phyloP scores from a whole-genome alignment of 2,797 vertebrate species.

The Rachycentron canadum region DNA sequence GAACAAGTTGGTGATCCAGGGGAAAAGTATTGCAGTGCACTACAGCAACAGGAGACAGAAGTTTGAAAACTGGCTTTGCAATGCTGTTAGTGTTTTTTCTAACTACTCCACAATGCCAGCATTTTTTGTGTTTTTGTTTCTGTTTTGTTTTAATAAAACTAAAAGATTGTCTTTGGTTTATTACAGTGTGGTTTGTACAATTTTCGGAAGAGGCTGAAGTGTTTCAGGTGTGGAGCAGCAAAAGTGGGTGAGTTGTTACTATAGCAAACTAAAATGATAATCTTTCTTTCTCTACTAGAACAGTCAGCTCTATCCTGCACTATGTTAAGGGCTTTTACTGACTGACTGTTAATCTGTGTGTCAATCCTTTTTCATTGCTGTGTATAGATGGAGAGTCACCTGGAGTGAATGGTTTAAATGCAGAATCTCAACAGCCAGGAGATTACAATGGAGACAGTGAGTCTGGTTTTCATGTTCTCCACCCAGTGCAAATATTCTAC shows the following conservation, averaged over 20 bases:
- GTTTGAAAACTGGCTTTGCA: constrained; percentile 97
- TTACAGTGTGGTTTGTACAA: constrained; percentile 94
- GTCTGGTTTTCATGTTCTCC: constrained; percentile 10
- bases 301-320: not conserved
- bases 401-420: constrained; percentile 81
- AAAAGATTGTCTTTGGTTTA: constrained; percentile 55
- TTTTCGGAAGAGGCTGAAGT: constrained; percentile 94
- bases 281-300: not conserved
- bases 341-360: not conserved
- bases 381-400: constrained; percentile 86
- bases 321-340: not conserved
- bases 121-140: not conserved
- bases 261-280: not conserved
- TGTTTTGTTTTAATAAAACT: constrained; percentile 10
- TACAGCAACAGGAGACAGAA: constrained; percentile 95
- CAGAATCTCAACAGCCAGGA: constrained; percentile 88
- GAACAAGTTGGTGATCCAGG: constrained; percentile 94
- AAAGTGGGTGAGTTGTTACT: constrained; percentile 88
- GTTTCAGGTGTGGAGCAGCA: constrained; percentile 93
- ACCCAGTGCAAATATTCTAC: not conserved
- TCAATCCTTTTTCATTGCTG: constrained; percentile 25
- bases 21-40: constrained; percentile 92
- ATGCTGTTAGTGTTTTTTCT: constrained; percentile 83
- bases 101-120: not conserved
- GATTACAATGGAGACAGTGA: constrained; percentile 96